Evolutionary conservation across 2,888 invertebrate species (phyloP).

Genomic region (Sialis lutaria): DNA sequence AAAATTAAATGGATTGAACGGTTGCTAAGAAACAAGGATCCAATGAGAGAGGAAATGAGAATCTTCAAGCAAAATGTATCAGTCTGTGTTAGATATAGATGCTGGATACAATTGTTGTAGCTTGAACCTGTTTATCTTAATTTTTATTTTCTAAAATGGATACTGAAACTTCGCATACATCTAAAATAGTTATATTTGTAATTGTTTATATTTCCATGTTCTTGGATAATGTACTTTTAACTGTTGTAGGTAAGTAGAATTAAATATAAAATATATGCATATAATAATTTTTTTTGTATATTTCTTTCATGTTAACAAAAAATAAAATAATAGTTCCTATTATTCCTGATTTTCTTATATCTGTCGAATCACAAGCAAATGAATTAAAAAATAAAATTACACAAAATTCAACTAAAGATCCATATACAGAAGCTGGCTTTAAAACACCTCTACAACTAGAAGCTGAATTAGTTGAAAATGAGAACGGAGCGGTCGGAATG

Average conservation of each 20-base stretch:
- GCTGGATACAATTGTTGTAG: too few species aligned
- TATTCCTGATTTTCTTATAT: constrained; percentile 56
- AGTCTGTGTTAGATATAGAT: too few species aligned
- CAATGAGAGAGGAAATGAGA: background rate
- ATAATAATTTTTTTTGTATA: background rate
- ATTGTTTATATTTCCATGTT: constrained; percentile 60
- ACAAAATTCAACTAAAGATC: background rate
- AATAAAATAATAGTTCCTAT: constrained; percentile 48
- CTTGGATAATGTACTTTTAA: constrained; percentile 72
- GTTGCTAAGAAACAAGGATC: background rate
- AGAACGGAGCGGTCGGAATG: constrained; percentile 49
- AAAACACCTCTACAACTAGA: constrained; percentile 21
- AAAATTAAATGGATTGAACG: background rate
- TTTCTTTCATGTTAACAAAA: background rate
- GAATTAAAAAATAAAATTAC: background rate
- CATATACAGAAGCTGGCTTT: background rate
- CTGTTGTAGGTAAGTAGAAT: constrained; percentile 62
- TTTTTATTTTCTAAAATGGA: background rate
- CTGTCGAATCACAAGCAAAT: constrained; percentile 26
- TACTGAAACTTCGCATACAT: constrained; percentile 11
- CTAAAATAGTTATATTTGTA: constrained; percentile 26
- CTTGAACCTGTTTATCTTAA: too few species aligned
- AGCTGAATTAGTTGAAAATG: constrained; percentile 29
- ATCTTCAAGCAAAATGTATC: background rate
- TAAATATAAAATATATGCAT: constrained; percentile 1